A percentile compares a stretch with the other conserved stretches of the same genome.
These are phyloP conservation scores for Drosophila simulans DNA, from an alignment of 1,140 invertebrate genomes.

Conservation along the genomic window DNA sequence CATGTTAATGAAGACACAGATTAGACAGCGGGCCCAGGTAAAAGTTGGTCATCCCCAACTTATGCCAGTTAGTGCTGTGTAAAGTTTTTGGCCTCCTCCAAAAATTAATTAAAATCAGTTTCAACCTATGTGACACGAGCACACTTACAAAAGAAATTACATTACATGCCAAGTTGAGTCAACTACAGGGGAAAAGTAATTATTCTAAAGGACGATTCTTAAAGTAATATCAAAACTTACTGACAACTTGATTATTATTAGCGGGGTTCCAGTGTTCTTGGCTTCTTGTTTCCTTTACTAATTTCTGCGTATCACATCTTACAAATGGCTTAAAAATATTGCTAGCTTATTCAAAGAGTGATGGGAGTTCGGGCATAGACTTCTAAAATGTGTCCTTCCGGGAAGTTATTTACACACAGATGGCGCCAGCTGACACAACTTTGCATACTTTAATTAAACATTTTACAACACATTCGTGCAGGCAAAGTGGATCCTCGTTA, in stretches of 20 bases:
- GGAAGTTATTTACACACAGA: constrained; percentile 68
- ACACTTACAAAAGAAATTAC: constrained; percentile 31
- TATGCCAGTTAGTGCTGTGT: constrained; percentile 36
- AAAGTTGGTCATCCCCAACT: constrained; percentile 71
- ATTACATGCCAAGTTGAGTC: constrained; percentile 38
- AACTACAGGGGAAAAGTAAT: constrained; percentile 10
- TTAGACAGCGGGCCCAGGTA: constrained; percentile 32
- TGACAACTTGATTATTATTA: neutral
- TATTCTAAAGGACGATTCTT: neutral
- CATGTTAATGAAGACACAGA: constrained; percentile 59
- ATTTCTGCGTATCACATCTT: too few species aligned
- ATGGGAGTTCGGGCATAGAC: neutral
- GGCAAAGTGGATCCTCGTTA: constrained; percentile 63
- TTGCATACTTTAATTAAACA: constrained; percentile 78
- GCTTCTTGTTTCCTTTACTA: too few species aligned
- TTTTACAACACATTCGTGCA: constrained; percentile 40
- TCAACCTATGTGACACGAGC: constrained; percentile 55
- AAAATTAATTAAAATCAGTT: constrained; percentile 79
- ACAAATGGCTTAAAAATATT: too few species aligned
- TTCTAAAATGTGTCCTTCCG: constrained; percentile 17
- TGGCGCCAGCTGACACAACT: constrained; percentile 64
- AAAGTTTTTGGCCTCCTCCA: constrained; percentile 57
- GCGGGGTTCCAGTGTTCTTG: too few species aligned
- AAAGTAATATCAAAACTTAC: neutral
- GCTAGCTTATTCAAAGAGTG: neutral